phyloP scores from a whole-genome alignment of 2,113 vertebrate species.

The Pangasianodon gigas region DNA sequence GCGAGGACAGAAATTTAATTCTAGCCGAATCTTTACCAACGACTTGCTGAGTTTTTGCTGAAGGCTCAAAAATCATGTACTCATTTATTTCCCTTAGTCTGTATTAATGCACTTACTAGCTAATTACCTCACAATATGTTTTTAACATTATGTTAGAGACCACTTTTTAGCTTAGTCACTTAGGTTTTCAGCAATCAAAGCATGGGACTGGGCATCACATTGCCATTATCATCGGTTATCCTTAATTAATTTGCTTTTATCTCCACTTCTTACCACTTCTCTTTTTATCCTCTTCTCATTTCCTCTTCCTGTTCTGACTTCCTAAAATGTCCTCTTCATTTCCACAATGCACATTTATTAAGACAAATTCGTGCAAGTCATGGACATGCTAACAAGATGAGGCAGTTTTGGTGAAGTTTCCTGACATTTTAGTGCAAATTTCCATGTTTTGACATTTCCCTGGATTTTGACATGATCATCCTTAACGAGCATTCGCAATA shows the following conservation, averaged over 20 bases:
- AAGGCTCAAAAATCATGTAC: no score
- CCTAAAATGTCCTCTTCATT: neutral
- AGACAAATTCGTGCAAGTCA: neutral
- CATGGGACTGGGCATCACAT: no score
- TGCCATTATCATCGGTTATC: neutral
- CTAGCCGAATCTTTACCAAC: no score
- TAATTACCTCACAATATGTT: no score
- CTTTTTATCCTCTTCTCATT: neutral
- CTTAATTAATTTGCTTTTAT: neutral
- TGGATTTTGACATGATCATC: neutral
- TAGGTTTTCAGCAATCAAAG: no score
- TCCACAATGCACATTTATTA: neutral
- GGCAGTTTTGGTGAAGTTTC: neutral
- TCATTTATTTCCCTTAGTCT: no score
- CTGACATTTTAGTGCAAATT: neutral
- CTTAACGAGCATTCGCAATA: neutral
- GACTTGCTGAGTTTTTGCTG: no score
- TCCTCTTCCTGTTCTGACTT: neutral
- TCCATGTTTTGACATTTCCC: neutral
- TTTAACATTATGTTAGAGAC: no score
- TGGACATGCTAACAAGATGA: neutral
- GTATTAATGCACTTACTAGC: no score
- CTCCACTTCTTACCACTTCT: neutral
- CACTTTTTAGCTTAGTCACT: no score
- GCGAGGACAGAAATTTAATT: no score